phyloP scores from a whole-genome alignment of 1,140 invertebrate genomes.

The Drosophila chauvacae region DNA sequence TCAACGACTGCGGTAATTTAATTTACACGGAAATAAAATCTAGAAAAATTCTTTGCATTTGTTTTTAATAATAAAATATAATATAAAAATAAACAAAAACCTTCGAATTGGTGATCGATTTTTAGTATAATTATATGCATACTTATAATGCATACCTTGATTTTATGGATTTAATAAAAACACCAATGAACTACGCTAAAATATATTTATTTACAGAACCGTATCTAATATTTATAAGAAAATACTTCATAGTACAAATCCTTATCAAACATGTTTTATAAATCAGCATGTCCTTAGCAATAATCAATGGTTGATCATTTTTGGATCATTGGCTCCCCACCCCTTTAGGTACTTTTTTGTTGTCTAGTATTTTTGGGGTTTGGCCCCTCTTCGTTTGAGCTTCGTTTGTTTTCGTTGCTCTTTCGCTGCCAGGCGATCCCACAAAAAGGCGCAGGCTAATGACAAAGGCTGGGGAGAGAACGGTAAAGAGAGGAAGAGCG shows the following conservation, averaged over 20 bases:
- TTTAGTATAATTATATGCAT: too few species aligned
- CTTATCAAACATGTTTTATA: not conserved
- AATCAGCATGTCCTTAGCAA: not conserved
- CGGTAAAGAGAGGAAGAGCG: not conserved
- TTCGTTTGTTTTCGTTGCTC: constrained; percentile 44
- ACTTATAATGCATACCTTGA: too few species aligned
- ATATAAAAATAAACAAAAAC: not conserved
- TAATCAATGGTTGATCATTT: not conserved
- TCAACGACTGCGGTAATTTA: constrained; percentile 12
- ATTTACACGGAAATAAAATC: not conserved
- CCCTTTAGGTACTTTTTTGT: not conserved
- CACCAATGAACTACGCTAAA: not conserved
- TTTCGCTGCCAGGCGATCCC: constrained; percentile 40
- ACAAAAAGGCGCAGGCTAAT: constrained; percentile 44
- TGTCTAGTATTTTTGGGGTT: not conserved
- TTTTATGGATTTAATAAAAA: too few species aligned
- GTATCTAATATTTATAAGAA: not conserved
- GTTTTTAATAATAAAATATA: not conserved
- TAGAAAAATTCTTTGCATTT: too few species aligned
- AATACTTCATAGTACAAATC: not conserved
- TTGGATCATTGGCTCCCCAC: not conserved
- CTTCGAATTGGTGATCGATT: not conserved
- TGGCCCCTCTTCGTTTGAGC: constrained; percentile 1
- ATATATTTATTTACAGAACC: not conserved
- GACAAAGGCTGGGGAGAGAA: constrained; percentile 5